Evolutionary conservation across 2,113 vertebrate genomes (phyloP).

Genomic region (Ammodytes dubius): DNA sequence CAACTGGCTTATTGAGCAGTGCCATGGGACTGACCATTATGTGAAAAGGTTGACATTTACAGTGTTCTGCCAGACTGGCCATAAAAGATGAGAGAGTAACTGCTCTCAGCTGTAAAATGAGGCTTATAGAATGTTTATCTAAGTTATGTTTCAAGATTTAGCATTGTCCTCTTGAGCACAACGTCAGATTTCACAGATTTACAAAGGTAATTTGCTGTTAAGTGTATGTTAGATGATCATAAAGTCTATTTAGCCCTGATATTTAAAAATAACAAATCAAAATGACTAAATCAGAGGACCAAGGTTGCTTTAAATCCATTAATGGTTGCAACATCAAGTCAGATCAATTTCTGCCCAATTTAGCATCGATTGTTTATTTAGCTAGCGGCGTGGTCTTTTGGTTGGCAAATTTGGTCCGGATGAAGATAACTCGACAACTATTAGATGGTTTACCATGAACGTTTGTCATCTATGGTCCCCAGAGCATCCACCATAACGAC

Average conservation of each 20-base stretch:
- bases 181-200: neutral
- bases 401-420: neutral
- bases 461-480: neutral
- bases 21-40: neutral
- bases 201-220: neutral
- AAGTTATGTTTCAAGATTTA: neutral
- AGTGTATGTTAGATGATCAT: neutral
- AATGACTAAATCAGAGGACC: neutral
- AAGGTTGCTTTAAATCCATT: neutral
- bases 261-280: no score
- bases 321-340: no score
- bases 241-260: neutral
- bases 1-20: neutral
- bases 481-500: neutral
- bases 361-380: neutral
- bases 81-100: neutral
- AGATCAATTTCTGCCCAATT: neutral
- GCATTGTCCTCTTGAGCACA: neutral
- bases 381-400: neutral
- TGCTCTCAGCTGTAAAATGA: neutral
- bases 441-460: neutral
- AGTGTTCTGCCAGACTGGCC: neutral
- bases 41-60: conserved; percentile 3
- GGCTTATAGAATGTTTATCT: neutral
- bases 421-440: neutral